A percentile compares a stretch with the other conserved stretches of the same genome.
These are phyloP conservation scores for Parauchenoglanis punctatus DNA, from an alignment of 2,797 vertebrate species.

Conservation along the genomic window DNA sequence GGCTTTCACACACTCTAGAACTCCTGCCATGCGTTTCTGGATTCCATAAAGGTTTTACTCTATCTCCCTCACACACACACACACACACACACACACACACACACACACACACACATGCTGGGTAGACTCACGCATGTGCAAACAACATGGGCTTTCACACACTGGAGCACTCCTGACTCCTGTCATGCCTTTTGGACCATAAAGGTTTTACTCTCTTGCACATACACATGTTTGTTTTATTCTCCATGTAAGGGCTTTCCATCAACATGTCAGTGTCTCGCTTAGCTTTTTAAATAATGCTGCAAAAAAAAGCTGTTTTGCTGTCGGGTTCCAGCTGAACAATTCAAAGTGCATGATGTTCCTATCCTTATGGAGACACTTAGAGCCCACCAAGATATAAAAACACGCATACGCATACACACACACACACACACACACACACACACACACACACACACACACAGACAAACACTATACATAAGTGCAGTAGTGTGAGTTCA, in stretches of 20 bases:
- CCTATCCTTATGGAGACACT: neutral
- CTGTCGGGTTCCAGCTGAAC: neutral
- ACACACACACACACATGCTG: conserved; percentile 1
- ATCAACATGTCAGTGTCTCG: too few species aligned
- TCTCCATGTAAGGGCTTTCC: neutral
- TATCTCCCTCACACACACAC: neutral
- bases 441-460: neutral
- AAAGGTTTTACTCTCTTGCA: neutral
- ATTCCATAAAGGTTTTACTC: neutral
- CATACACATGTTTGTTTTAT: neutral
- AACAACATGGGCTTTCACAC: conserved; percentile 13
- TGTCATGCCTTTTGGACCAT: neutral
- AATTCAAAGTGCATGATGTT: neutral
- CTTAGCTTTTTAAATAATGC: neutral
- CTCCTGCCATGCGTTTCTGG: neutral
- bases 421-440: neutral
- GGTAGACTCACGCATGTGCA: neutral
- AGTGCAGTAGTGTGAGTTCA: too few species aligned
- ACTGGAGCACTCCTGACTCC: neutral
- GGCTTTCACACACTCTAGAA: neutral
- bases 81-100: neutral
- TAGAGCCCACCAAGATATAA: neutral
- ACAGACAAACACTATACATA: neutral
- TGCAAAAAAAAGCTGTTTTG: neutral
- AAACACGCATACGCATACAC: neutral